These are phyloP conservation scores for Calidris pygmaea DNA, from an alignment of 2,113 vertebrate species.

Conservation along the genomic window DNA sequence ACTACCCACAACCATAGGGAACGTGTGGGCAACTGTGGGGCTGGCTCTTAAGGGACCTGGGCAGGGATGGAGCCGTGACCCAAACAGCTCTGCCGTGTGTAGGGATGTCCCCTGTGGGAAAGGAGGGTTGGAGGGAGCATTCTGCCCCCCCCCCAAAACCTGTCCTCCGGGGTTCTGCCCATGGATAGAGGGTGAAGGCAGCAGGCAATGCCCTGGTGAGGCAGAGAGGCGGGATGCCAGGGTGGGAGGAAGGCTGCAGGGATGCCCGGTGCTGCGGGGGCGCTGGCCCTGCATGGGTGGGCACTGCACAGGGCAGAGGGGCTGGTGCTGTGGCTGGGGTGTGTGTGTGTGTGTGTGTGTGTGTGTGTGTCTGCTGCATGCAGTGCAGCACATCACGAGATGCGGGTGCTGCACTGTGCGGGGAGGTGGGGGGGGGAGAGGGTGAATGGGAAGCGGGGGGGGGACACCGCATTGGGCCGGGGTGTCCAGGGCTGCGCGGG, in stretches of 20 bases:
- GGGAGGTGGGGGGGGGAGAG: no score
- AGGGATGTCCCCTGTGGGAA: background rate
- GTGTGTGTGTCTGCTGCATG: background rate
- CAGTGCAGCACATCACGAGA: background rate
- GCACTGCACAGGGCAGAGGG: background rate
- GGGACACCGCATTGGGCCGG: background rate
- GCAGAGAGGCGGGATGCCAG: background rate
- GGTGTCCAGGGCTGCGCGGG: background rate
- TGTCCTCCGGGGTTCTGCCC: background rate
- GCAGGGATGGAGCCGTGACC: background rate
- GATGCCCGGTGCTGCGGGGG: background rate
- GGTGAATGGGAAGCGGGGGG: no score
- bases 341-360: no score
- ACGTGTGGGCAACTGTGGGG: background rate
- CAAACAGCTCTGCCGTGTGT: fast-evolving
- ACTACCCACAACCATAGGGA: background rate
- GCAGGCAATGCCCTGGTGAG: background rate
- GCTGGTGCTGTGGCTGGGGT: background rate
- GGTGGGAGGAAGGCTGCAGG: background rate
- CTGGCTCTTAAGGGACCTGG: background rate
- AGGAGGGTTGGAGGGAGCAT: background rate
- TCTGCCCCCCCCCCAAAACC: background rate
- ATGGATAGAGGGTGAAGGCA: background rate
- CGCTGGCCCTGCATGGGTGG: background rate
- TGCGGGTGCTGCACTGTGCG: background rate